These are phyloP conservation scores for Drosophila nr. perissopoda DNA, from an alignment of 2,888 invertebrate species.

Conservation along the genomic window DNA sequence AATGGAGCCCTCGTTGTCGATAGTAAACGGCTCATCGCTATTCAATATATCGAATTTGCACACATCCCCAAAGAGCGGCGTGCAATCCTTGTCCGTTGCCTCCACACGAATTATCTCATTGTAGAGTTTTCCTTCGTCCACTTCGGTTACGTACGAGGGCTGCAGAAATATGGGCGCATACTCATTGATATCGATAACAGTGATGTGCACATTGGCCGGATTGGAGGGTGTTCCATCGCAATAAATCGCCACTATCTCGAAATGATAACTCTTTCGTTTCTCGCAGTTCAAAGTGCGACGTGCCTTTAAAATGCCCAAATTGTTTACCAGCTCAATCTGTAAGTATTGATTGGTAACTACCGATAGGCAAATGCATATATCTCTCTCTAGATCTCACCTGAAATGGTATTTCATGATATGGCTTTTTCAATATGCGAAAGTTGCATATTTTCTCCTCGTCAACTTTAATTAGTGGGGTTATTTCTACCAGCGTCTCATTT, in stretches of 20 bases:
- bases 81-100: slow-evolving; percentile 97
- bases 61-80: slow-evolving; percentile 96
- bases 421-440: slow-evolving; percentile 95
- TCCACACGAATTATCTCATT: slow-evolving; percentile 96
- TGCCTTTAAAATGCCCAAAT: slow-evolving; percentile 92
- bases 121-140: slow-evolving; percentile 95
- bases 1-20: slow-evolving; percentile 97
- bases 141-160: slow-evolving; percentile 94
- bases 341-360: slow-evolving; percentile 39
- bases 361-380: background rate
- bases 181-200: slow-evolving; percentile 98
- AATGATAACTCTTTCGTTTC: slow-evolving; percentile 96
- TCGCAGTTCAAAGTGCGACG: slow-evolving; percentile 95
- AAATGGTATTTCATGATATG: slow-evolving; percentile 97
- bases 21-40: slow-evolving; percentile 94
- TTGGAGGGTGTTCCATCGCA: slow-evolving; percentile 94
- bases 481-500: slow-evolving; percentile 96
- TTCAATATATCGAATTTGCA: slow-evolving; percentile 99
- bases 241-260: slow-evolving; percentile 96
- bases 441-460: slow-evolving; percentile 93
- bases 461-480: slow-evolving; percentile 95
- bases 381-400: slow-evolving; percentile 86
- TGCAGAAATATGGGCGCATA: slow-evolving; percentile 96
- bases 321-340: slow-evolving; percentile 90
- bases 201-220: slow-evolving; percentile 96